Evolutionary conservation across 2,113 vertebrate genomes (phyloP).

Genomic region (Cyanoderma ruficeps): DNA sequence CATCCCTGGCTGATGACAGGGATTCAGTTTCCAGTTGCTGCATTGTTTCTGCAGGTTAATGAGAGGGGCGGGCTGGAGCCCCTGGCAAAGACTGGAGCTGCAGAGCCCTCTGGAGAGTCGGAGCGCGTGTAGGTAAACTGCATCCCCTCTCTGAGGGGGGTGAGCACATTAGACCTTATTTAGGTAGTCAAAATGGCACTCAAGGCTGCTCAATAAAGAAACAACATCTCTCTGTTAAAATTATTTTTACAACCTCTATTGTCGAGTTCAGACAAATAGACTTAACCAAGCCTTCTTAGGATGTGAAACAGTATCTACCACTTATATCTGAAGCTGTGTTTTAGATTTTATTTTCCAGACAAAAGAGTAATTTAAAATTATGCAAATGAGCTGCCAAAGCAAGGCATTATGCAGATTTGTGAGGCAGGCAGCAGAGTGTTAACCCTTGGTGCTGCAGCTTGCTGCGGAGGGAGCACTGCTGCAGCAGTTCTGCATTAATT

Average conservation of each 20-base stretch:
- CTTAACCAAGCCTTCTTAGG: neutral
- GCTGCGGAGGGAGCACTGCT: accelerated
- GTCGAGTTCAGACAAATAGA: neutral
- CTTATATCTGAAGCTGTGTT: neutral
- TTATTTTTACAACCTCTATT: neutral
- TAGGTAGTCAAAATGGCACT: neutral
- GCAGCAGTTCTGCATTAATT: accelerated
- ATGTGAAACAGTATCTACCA: neutral
- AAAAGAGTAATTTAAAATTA: conserved; percentile 52
- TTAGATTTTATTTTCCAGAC: conserved; percentile 38
- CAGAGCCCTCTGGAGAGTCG: neutral
- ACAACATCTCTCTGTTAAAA: neutral
- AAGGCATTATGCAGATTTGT: conserved; percentile 39
- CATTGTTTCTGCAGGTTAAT: neutral
- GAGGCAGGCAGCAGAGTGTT: conserved; percentile 10
- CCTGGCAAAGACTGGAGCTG: neutral
- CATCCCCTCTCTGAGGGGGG: neutral
- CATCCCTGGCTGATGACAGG: neutral
- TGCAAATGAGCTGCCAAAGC: conserved; percentile 39
- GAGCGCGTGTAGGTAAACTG: neutral
- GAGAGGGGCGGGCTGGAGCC: neutral
- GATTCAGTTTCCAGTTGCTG: neutral
- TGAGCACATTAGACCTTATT: neutral
- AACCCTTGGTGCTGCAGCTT: conserved; percentile 8
- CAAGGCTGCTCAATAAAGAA: neutral